Conservation (phyloP, 2,797 vertebrate species). For the Phrynocephalus guinanensis region DNA sequence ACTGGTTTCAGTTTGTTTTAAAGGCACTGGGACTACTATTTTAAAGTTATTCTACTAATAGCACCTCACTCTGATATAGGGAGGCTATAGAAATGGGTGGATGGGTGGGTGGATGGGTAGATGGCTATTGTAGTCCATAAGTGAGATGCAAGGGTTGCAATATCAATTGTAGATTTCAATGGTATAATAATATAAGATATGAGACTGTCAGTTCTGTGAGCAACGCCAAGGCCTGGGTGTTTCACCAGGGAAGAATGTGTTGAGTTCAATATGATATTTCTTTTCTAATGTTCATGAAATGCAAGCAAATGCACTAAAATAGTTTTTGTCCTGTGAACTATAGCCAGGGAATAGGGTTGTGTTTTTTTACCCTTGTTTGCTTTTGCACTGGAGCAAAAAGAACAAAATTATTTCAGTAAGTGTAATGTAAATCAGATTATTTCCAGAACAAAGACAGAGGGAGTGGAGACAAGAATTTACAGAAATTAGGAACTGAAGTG, state of each 20-base stretch:
- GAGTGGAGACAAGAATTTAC: background rate
- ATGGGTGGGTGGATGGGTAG: too few relatives aligned
- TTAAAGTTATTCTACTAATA: too few relatives aligned
- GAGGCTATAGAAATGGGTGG: too few relatives aligned
- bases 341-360: conserved; percentile 14
- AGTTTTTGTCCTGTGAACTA: conserved; percentile 1
- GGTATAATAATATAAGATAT: background rate
- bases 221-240: background rate
- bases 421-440: conserved; percentile 5
- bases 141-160: background rate
- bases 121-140: too few relatives aligned
- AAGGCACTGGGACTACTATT: too few relatives aligned
- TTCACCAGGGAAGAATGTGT: conserved; percentile 9
- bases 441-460: conserved; percentile 22
- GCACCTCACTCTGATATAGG: too few relatives aligned
- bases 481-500: background rate
- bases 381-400: conserved; percentile 29
- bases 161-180: background rate
- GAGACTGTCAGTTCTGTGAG: background rate
- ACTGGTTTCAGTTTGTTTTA: too few relatives aligned
- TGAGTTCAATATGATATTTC: background rate
- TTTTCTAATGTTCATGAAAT: conserved; percentile 16
- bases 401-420: background rate
- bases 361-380: conserved; percentile 24
- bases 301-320: conserved; percentile 36